phyloP scores from a whole-genome alignment of 2,888 invertebrate species.

The Pandemis cinnamomeana region DNA sequence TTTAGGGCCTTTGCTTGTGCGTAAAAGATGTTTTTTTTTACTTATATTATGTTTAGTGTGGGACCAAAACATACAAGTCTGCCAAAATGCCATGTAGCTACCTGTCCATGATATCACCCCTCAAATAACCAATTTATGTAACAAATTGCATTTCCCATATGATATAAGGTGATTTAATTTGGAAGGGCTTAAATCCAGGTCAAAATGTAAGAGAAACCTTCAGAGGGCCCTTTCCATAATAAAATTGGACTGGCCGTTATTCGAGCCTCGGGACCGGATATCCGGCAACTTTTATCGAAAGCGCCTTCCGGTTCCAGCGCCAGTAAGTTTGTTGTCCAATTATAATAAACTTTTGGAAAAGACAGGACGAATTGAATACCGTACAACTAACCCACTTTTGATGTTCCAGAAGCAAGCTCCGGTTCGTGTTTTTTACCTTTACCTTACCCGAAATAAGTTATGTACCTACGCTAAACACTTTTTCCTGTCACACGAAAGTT shows the following conservation, averaged over 20 bases:
- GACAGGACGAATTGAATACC: constrained; percentile 50
- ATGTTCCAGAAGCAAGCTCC: constrained; percentile 47
- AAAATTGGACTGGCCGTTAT: constrained; percentile 56
- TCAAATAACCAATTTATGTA: constrained; percentile 25
- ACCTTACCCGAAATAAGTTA: constrained; percentile 7
- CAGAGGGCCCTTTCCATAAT: constrained; percentile 57
- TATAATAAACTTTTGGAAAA: constrained; percentile 56
- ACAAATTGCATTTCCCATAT: constrained; percentile 36
- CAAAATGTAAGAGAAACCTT: constrained; percentile 38
- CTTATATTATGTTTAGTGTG: too few relatives aligned
- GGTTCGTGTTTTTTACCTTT: constrained; percentile 48
- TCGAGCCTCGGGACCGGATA: constrained; percentile 53
- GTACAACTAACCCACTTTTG: constrained; percentile 51
- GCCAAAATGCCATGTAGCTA: background rate
- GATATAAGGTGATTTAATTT: constrained; percentile 36
- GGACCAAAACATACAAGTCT: background rate
- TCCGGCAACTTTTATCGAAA: constrained; percentile 64
- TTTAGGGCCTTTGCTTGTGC: too few relatives aligned
- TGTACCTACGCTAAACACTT: too few relatives aligned
- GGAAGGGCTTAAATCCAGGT: constrained; percentile 32
- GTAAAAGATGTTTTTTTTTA: too few relatives aligned
- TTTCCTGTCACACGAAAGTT: too few relatives aligned
- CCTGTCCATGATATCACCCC: constrained; percentile 10
- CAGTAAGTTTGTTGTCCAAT: constrained; percentile 63
- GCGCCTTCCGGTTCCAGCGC: constrained; percentile 45